Percentiles rank a stretch among this genome's conserved stretches.
Conservation (phyloP, 2,113 vertebrate genomes). For the Phocoena sinus region DNA sequence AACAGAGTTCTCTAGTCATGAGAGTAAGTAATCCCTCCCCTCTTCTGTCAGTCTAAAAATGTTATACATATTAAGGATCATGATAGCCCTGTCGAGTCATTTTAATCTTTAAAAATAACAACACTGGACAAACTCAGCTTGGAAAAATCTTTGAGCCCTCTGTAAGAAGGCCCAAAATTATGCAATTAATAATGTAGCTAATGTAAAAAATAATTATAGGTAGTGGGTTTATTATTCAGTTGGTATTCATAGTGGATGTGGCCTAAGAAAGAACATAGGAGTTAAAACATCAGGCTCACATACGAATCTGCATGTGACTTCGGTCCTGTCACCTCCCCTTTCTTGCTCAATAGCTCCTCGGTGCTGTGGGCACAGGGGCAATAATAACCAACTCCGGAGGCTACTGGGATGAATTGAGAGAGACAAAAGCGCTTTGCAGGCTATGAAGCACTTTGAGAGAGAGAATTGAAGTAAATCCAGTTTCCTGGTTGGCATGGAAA, state of each 20-base stretch:
- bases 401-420: neutral
- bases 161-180: neutral
- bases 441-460: neutral
- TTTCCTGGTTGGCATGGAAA: neutral
- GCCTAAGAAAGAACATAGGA: neutral
- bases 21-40: neutral
- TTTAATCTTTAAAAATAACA: neutral
- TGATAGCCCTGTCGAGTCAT: neutral
- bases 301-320: neutral
- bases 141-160: neutral
- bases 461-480: neutral
- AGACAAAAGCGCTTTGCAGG: neutral
- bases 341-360: neutral
- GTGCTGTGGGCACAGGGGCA: neutral
- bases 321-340: neutral
- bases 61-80: neutral
- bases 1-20: neutral
- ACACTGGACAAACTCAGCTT: neutral
- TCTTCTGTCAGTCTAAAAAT: neutral
- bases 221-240: neutral
- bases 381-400: neutral
- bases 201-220: slow-evolving; percentile 11
- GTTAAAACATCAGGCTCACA: neutral
- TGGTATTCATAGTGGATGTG: neutral
- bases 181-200: neutral